Evolutionary conservation across 1,140 invertebrate species (phyloP).

Genomic region (Drosophila melanica): DNA sequence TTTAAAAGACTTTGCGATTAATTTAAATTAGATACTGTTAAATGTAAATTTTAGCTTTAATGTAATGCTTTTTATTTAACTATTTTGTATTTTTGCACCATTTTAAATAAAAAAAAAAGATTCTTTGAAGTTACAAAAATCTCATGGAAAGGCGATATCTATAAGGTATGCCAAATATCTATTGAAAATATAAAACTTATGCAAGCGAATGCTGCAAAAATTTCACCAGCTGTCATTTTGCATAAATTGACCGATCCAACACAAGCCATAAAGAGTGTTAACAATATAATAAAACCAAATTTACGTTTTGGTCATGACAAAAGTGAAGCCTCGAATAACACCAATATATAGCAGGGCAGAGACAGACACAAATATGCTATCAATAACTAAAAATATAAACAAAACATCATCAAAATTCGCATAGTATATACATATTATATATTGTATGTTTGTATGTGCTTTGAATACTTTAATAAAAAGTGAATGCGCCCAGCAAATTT

Average conservation of each 20-base stretch:
- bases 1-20: slow-evolving; percentile 16
- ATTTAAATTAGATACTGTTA: slow-evolving; percentile 3
- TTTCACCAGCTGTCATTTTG: slow-evolving; percentile 31
- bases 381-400: slow-evolving; percentile 8
- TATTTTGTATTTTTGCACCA: too few relatives aligned
- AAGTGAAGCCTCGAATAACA: slow-evolving; percentile 8
- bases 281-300: slow-evolving; percentile 34
- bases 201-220: slow-evolving; percentile 27
- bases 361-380: slow-evolving; percentile 7
- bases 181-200: slow-evolving; percentile 26
- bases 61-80: too few relatives aligned
- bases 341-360: slow-evolving; percentile 9
- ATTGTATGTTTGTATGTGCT: slow-evolving; percentile 1
- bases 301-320: slow-evolving; percentile 18
- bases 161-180: neutral
- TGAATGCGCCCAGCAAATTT: slow-evolving; percentile 37
- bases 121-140: too few relatives aligned
- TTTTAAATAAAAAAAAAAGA: too few relatives aligned
- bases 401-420: slow-evolving; percentile 3
- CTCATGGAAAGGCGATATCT: too few relatives aligned
- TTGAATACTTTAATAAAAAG: slow-evolving; percentile 19
- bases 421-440: neutral
- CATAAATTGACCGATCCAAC: slow-evolving; percentile 16
- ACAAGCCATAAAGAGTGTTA: slow-evolving; percentile 22
- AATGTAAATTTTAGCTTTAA: slow-evolving; percentile 5